Evolutionary conservation across 1,140 invertebrate species (phyloP).

Genomic region (Scaptomyza hsui): DNA sequence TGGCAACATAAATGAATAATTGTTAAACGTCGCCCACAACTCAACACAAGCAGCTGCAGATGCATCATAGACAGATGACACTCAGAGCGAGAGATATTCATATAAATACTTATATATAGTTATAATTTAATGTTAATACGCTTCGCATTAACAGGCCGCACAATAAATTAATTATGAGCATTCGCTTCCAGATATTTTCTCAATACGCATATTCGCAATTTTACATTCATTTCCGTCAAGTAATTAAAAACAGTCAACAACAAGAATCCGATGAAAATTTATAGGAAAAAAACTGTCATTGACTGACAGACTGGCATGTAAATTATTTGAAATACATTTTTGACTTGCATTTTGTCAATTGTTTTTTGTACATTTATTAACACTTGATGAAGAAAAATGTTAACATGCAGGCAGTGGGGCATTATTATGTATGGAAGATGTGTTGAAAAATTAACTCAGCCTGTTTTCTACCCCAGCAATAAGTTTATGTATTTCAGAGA

Average conservation of each 20-base stretch:
- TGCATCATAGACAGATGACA: background rate
- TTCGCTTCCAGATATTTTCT: constrained; percentile 18
- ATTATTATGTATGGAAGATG: constrained; percentile 18
- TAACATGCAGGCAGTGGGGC: constrained; percentile 9
- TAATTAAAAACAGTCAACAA: constrained; percentile 40
- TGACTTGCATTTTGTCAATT: constrained; percentile 28
- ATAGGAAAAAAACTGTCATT: constrained; percentile 20
- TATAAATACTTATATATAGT: constrained; percentile 8
- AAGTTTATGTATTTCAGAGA: no score
- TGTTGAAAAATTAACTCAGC: no score
- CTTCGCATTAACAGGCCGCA: constrained; percentile 32
- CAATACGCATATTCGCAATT: background rate
- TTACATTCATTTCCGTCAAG: constrained; percentile 27
- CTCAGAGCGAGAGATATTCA: background rate
- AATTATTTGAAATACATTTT: constrained; percentile 33
- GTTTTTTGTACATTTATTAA: constrained; percentile 22
- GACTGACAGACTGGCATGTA: constrained; percentile 4
- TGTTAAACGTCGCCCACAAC: constrained; percentile 6
- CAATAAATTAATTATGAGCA: constrained; percentile 46
- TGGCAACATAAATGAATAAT: constrained; percentile 27
- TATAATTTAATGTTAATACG: constrained; percentile 40
- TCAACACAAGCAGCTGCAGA: background rate
- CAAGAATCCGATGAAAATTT: constrained; percentile 11
- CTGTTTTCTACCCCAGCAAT: no score
- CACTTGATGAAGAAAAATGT: constrained; percentile 35